Conservation (phyloP, 2,113 vertebrate species). For the Stigmatopora argus region DNA sequence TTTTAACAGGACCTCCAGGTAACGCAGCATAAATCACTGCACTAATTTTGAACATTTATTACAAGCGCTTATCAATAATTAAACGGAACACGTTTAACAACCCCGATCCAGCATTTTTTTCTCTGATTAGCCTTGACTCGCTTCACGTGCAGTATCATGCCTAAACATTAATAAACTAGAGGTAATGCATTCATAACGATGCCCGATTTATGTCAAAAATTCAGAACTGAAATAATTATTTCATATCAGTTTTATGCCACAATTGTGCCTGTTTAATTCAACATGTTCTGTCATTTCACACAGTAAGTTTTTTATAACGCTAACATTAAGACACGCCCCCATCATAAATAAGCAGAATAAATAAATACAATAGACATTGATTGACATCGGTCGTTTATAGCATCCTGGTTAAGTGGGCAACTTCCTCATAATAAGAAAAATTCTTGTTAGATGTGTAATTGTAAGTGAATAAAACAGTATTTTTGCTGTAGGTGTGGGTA, state of each 20-base stretch:
- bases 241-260: no score
- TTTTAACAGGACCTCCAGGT: slow-evolving; percentile 89
- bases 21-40: slow-evolving; percentile 4
- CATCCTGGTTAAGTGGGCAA: no score
- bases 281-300: no score
- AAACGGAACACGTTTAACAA: not conserved
- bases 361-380: no score
- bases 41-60: not conserved
- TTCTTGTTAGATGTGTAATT: not conserved
- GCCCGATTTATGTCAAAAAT: no score
- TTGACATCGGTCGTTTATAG: no score
- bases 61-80: not conserved
- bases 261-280: no score
- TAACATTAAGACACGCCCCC: no score
- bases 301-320: no score
- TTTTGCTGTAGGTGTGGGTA: slow-evolving; percentile 80
- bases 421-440: not conserved
- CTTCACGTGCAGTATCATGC: not conserved
- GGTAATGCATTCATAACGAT: no score
- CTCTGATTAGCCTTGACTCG: not conserved
- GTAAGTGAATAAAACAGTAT: not conserved
- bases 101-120: not conserved
- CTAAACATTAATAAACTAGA: not conserved
- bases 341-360: no score
- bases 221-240: no score